Evolutionary conservation across 2,113 vertebrate species (phyloP), one percentile per base, ranked within the genome.

Genomic region (Ceyx melanurus): DNA sequence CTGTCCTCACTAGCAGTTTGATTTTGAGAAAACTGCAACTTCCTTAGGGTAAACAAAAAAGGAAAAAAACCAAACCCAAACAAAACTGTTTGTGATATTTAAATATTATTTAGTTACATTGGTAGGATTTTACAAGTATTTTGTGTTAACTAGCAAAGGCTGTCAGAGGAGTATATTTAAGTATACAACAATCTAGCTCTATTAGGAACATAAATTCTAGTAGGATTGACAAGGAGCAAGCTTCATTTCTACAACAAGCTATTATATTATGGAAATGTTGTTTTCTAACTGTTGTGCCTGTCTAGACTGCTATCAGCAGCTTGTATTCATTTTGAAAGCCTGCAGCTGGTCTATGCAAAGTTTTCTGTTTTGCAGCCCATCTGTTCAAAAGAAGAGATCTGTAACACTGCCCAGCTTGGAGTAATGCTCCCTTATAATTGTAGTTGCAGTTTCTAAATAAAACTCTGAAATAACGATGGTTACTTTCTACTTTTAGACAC

Each of bases 311-410:
- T 62, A 93, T 88, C 54, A 90, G 88, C 88, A 95, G 76, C 86
- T 96, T 89, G 60, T 83, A 83, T 92, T 96, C 48, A 42, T 92
- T 92, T 91, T 76, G 96, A 93, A 95, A 92, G 86, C 88, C 95
- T 94, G 95, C 97, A 98, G 96, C 96, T 97, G 97, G 92, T 93
- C 86, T 74, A 89, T 82, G 86, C 82, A 94, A 96, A 98, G 90
- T 95, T 95, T 97, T 92, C 86, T 96, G 93, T 95, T 97, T 95
- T 97, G 92, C 79, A 96, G 92, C 64, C 97, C 97, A 98, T 98
- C 96, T 98, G 97, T 94, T 97, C 82, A 54, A 19, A 79, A 88
- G 19, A 79, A 88, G 91, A 92, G 73, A 95, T 96, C 74, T 97
- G 88, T 97, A 97, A 96, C 85, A 91, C 48, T 92, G 94, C 97